These are phyloP conservation scores for Cepaea nemoralis DNA, from an alignment of 1,140 invertebrate genomes.

Conservation along the genomic window DNA sequence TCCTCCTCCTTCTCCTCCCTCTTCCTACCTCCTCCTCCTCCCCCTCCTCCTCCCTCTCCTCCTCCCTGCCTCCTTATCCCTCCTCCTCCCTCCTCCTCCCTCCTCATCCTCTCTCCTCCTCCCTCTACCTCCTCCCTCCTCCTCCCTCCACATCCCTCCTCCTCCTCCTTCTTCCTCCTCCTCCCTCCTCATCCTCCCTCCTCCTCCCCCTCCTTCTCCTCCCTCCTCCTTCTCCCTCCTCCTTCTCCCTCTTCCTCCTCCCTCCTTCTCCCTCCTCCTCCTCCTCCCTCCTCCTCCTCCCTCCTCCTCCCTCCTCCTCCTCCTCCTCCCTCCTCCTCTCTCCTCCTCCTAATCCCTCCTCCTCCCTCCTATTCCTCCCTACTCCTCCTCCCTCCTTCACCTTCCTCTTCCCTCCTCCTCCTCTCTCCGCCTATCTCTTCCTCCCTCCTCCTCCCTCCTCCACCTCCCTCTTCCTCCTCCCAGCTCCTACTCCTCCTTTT, in stretches of 20 bases:
- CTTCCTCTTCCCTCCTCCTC: neutral
- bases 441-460: neutral
- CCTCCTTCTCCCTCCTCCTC: neutral
- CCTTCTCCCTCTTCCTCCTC: neutral
- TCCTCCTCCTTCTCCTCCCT: neutral
- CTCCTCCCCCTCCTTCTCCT: no score
- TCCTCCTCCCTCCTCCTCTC: neutral
- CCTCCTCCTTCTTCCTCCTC: no score
- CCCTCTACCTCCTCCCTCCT: constrained; percentile 15
- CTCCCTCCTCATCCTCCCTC: no score
- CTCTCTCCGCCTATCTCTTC: no score
- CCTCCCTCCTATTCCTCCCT: no score
- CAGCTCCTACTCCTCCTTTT: no score
- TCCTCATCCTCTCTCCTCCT: no score
- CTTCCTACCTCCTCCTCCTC: no score
- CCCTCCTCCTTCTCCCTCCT: neutral
- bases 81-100: constrained; percentile 5
- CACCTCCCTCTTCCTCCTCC: no score
- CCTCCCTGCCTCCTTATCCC: neutral
- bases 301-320: neutral
- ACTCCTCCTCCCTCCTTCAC: neutral
- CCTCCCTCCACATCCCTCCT: no score
- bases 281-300: neutral
- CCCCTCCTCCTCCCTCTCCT: neutral
- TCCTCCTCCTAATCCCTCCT: no score